Base-by-base conservation (phyloP, 2,888 invertebrate genomes). In the Macrosoma leucophasiata region DNA sequence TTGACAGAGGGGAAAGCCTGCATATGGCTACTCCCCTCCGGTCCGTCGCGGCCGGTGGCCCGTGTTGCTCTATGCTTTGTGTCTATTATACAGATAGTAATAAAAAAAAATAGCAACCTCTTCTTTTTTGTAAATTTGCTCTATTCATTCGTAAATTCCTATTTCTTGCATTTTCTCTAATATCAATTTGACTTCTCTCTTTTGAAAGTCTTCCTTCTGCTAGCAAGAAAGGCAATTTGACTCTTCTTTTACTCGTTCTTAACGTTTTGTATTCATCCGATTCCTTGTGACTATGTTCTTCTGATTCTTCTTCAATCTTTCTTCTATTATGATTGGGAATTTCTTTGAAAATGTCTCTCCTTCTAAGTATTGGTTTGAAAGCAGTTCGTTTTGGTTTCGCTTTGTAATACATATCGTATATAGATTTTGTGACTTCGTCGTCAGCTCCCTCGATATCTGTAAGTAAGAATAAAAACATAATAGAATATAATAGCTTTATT, bases 341-440 rank as follows among this genome's bases (percentile, higher is more conserved):
- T 3, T 39, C 47, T 22, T 47, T 39, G 13, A 46, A 36, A 30
- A n/a, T n/a, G n/a, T 25, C 34, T 34, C 52, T 41, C 10, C 45
- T 13, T 5, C 43, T 23, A 1, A n/a, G n/a, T n/a, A n/a, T n/a
- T n/a, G 50, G 46, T 24, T 50, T 52, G 12, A 43, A 45, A 1
- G 34, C 8, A 2, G 29, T 34, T 10, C 34, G 33, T 29, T 33
- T 48, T 0, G 56, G 43, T 34, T 41, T 56, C 0, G 39, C 52
- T 44, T 65, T 74, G 46, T 77, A 81, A 34, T 81, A 81, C 81
- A 81, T 81, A 10, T 78, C 79, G 44, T 71, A 79, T 1, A 81
- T 78, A 0, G 81, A 81, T 37, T 65, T 75, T 0, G 81, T 81
- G 7, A 81, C 56, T 2, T 76, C 81, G 2, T 78, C 78, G 0